phyloP scores from a whole-genome alignment of 2,888 invertebrate species.

The Acleris emargana region DNA sequence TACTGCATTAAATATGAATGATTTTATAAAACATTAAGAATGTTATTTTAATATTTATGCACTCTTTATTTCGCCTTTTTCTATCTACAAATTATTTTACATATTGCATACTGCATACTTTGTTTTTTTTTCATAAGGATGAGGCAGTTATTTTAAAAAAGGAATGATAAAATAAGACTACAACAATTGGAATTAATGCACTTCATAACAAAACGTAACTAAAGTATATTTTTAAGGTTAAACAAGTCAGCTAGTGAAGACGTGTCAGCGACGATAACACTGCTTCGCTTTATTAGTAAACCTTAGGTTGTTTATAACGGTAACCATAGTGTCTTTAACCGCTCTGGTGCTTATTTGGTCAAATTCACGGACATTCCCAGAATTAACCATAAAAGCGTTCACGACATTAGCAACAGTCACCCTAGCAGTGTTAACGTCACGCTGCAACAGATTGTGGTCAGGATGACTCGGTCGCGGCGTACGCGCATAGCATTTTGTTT shows the following conservation, averaged over 20 bases:
- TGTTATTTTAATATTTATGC: conserved; percentile 63
- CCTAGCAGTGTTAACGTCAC: conserved; percentile 74
- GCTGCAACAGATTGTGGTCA: conserved; percentile 63
- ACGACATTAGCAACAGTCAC: conserved; percentile 34
- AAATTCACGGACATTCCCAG: conserved; percentile 7
- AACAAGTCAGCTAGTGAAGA: conserved; percentile 68
- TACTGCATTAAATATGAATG: conserved; percentile 70
- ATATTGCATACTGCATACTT: conserved; percentile 62
- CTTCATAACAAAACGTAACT: conserved; percentile 72
- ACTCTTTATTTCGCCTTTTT: conserved; percentile 74
- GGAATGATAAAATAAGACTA: conserved; percentile 65
- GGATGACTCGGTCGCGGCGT: conserved; percentile 73
- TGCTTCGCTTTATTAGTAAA: conserved; percentile 61
- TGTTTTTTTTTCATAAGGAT: conserved; percentile 58
- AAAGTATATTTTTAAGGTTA: conserved; percentile 64
- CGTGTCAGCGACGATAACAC: conserved; percentile 77
- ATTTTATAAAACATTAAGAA: conserved; percentile 58
- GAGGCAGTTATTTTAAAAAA: conserved; percentile 67
- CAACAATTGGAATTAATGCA: conserved; percentile 64
- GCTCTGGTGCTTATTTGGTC: conserved; percentile 20
- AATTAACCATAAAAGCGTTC: conserved; percentile 13
- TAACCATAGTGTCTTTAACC: conserved; percentile 1
- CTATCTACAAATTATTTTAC: conserved; percentile 63
- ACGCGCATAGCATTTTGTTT: conserved; percentile 81
- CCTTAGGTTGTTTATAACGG: too few relatives aligned